phyloP scores from a whole-genome alignment of 1,140 invertebrate species.

The Musca vetustissima region DNA sequence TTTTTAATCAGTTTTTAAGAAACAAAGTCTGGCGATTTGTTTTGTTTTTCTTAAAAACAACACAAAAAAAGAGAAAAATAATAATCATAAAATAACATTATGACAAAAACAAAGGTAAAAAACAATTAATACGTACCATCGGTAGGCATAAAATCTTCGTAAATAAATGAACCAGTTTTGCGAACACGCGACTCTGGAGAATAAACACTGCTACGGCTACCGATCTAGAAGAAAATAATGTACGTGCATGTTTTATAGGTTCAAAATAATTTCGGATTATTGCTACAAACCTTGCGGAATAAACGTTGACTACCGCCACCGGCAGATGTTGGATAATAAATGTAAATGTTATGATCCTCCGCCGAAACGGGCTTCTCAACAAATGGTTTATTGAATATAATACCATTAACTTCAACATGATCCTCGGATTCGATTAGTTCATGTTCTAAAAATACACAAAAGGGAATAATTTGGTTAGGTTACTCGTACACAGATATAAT shows the following conservation, averaged over 20 bases:
- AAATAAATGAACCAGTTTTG: slow-evolving; percentile 97
- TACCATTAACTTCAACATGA: slow-evolving; percentile 97
- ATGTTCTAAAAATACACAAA: slow-evolving; percentile 67
- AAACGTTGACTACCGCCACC: slow-evolving; percentile 95
- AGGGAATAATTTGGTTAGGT: slow-evolving; percentile 8
- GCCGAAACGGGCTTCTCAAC: slow-evolving; percentile 86
- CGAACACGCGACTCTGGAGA: slow-evolving; percentile 94
- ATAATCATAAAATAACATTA: slow-evolving; percentile 5
- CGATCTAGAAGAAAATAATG: slow-evolving; percentile 72
- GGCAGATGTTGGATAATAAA: slow-evolving; percentile 99
- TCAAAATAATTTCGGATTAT: neutral
- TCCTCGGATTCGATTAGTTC: slow-evolving; percentile 96
- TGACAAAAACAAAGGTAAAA: slow-evolving; percentile 1
- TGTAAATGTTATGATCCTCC: slow-evolving; percentile 99
- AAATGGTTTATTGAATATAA: slow-evolving; percentile 98
- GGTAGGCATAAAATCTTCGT: slow-evolving; percentile 99
- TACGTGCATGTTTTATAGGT: too few species aligned
- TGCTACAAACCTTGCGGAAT: slow-evolving; percentile 85
- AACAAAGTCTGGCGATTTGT: neutral
- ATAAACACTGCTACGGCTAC: slow-evolving; percentile 96
- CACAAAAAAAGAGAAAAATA: neutral
- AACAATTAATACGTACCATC: slow-evolving; percentile 72
- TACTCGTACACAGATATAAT: too few species aligned
- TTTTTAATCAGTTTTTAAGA: too few species aligned
- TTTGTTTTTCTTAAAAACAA: neutral